phyloP scores from a whole-genome alignment of 2,113 vertebrate species.

The Isichthys henryi region DNA sequence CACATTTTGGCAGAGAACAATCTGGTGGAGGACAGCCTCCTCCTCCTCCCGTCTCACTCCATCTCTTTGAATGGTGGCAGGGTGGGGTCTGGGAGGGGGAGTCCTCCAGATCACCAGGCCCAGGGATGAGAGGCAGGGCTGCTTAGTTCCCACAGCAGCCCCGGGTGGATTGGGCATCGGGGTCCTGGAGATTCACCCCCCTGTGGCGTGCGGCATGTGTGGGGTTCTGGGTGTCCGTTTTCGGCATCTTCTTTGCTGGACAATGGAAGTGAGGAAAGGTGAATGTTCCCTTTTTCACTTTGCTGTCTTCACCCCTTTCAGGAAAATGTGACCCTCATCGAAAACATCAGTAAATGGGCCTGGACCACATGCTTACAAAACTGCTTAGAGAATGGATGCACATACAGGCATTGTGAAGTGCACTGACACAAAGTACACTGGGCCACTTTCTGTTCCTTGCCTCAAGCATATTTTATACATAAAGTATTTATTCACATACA shows the following conservation, averaged over 20 bases:
- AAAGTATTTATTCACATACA: not conserved
- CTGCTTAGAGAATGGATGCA: not conserved
- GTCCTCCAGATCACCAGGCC: conserved; percentile 25
- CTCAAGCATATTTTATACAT: not conserved
- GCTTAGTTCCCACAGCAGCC: conserved; percentile 69
- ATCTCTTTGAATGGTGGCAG: conserved; percentile 29
- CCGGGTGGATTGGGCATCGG: conserved; percentile 62
- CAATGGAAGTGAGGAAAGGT: not conserved
- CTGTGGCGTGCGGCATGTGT: conserved; percentile 68
- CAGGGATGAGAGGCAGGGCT: conserved; percentile 1
- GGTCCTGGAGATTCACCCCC: conserved; percentile 70
- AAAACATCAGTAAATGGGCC: not conserved
- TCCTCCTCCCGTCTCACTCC: conserved; percentile 10
- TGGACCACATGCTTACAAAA: not conserved
- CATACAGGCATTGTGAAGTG: not conserved
- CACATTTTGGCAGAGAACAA: conserved; percentile 21
- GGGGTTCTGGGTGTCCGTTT: conserved; percentile 73
- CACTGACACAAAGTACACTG: not conserved
- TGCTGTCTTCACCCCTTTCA: not conserved
- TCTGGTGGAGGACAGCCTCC: not conserved
- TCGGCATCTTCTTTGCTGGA: conserved; percentile 76
- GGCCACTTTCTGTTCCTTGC: not conserved
- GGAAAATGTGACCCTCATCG: not conserved
- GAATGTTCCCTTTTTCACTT: not conserved
- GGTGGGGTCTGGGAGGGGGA: conserved; percentile 21